Conservation (phyloP, 2,113 vertebrate species). For the Fulmarus glacialis region DNA sequence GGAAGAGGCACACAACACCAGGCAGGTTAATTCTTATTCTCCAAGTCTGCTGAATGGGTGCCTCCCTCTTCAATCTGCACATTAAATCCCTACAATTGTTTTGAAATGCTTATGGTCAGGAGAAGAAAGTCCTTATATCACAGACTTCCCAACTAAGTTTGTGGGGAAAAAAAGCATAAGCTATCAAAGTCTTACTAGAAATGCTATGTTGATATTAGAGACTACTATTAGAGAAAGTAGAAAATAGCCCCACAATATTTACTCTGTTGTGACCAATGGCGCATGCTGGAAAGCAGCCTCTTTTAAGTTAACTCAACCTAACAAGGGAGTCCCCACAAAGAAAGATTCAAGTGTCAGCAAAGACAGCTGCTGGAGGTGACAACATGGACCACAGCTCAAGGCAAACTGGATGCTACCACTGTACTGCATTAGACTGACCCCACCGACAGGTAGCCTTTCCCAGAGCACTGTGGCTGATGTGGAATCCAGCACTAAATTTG, state of each 20-base stretch:
- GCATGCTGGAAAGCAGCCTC: not conserved
- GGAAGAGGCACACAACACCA: not conserved
- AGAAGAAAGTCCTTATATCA: not conserved
- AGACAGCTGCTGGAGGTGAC: not conserved
- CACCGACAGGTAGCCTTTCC: not conserved
- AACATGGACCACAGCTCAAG: not conserved
- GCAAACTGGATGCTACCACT: not conserved
- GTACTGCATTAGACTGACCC: rapidly evolving
- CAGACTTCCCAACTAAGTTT: not conserved
- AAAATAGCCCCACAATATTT: not conserved
- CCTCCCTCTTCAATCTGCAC: not conserved
- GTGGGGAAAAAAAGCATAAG: not conserved
- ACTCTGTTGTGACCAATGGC: not conserved
- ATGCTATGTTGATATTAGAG: not conserved
- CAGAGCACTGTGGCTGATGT: not conserved
- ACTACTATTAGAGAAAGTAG: not conserved
- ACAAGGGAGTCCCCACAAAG: not conserved
- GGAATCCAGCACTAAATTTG: not conserved
- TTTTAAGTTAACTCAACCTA: not conserved
- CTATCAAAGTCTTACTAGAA: not conserved
- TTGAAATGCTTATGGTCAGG: not conserved
- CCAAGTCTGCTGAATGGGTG: not conserved
- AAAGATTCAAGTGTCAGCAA: not conserved
- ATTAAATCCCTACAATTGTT: not conserved
- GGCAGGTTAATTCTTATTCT: not conserved